These are phyloP conservation scores for Drosophila falleni DNA, from an alignment of 2,888 invertebrate species.

Conservation along the genomic window DNA sequence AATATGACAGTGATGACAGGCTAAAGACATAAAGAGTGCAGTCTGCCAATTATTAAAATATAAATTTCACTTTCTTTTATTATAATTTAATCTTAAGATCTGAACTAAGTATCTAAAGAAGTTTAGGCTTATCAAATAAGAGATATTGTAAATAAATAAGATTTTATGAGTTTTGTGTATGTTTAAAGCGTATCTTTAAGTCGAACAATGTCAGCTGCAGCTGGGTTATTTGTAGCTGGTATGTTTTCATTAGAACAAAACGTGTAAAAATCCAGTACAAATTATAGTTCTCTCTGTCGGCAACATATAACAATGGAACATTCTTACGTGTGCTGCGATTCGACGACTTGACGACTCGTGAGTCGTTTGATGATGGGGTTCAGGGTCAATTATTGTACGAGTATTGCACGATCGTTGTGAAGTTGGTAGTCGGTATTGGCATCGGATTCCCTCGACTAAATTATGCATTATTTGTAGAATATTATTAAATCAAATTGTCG, in stretches of 20 bases:
- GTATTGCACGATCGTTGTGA: constrained; percentile 65
- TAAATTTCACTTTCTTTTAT: too few species aligned
- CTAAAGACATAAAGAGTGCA: too few species aligned
- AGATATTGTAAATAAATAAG: too few species aligned
- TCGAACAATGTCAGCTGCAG: not conserved
- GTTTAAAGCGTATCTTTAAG: constrained; percentile 4
- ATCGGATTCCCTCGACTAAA: constrained; percentile 34
- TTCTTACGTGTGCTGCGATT: constrained; percentile 58
- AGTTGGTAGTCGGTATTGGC: not conserved
- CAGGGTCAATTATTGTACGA: constrained; percentile 69
- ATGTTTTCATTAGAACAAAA: constrained; percentile 64
- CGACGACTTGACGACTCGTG: constrained; percentile 29
- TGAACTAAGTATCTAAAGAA: too few species aligned
- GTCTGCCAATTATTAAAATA: too few species aligned
- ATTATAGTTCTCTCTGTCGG: constrained; percentile 51
- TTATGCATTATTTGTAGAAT: constrained; percentile 77
- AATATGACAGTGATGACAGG: too few species aligned
- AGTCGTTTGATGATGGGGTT: constrained; percentile 54
- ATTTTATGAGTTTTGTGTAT: too few species aligned
- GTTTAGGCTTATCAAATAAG: too few species aligned
- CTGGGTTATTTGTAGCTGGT: constrained; percentile 8
- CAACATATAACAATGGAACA: constrained; percentile 63
- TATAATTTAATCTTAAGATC: too few species aligned
- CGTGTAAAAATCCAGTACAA: constrained; percentile 72
- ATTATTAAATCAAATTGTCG: constrained; percentile 45